Percentiles rank a stretch among this genome's conserved stretches.
Evolutionary conservation across 2,797 vertebrate species (phyloP).

Genomic region (Delichon dasypus): DNA sequence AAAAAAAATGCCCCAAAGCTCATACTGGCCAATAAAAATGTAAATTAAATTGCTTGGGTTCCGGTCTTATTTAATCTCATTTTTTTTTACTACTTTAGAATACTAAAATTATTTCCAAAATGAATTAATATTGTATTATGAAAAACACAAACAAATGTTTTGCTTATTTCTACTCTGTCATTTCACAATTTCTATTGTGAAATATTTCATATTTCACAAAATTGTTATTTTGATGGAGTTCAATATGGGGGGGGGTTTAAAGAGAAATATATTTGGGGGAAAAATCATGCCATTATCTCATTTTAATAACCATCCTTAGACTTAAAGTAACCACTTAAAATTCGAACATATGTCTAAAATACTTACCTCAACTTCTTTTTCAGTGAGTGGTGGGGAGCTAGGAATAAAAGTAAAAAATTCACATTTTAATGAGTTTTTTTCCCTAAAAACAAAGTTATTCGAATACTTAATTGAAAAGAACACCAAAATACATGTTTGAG

Average conservation of each 20-base stretch:
- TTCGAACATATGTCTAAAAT: background rate
- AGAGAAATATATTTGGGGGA: background rate
- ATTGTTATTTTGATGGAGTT: background rate
- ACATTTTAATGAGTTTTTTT: background rate
- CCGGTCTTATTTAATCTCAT: background rate
- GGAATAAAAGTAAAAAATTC: constrained; percentile 12
- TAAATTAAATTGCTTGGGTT: background rate
- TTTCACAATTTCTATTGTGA: background rate
- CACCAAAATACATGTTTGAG: background rate
- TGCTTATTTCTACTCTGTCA: background rate
- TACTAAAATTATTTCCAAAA: background rate
- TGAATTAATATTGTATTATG: rapidly evolving
- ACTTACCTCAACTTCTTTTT: constrained; percentile 98
- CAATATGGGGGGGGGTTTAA: background rate
- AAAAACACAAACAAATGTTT: background rate
- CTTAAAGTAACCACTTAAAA: background rate
- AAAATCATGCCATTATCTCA: background rate
- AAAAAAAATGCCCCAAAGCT: background rate
- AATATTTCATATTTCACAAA: background rate
- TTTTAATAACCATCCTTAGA: background rate
- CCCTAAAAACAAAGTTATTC: background rate
- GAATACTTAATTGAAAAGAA: background rate
- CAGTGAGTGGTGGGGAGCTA: constrained; percentile 92
- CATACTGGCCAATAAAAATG: background rate
- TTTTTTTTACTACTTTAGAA: background rate